Conservation (phyloP, 2,797 vertebrate genomes). For the Acridotheres tristis region DNA sequence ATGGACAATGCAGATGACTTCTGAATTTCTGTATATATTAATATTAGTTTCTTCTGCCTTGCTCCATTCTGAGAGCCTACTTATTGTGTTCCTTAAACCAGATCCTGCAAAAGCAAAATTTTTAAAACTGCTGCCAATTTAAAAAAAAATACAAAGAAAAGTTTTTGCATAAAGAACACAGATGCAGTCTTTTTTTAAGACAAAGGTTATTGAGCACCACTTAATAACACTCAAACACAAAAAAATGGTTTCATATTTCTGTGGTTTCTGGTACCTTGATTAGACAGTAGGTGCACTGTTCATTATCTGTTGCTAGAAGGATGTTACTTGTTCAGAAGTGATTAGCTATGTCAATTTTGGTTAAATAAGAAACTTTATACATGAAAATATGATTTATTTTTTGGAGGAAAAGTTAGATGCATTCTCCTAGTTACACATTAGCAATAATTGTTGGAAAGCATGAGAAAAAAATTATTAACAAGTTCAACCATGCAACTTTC, state of each 20-base stretch:
- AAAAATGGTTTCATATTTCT: background rate
- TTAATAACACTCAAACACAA: background rate
- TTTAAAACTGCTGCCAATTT: background rate
- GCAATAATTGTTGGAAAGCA: background rate
- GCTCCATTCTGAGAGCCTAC: background rate
- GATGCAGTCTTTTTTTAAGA: background rate
- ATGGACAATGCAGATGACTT: background rate
- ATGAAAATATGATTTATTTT: background rate
- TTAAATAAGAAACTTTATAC: background rate
- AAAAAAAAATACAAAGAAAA: slow-evolving; percentile 19
- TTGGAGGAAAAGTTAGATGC: background rate
- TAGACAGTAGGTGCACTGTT: background rate
- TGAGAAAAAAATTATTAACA: background rate
- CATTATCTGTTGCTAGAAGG: background rate
- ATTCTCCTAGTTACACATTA: background rate
- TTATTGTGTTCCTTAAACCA: background rate
- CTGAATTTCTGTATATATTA: background rate
- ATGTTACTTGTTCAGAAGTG: background rate
- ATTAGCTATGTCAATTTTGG: background rate
- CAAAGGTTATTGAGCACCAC: background rate
- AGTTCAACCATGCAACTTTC: background rate
- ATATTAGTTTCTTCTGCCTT: background rate
- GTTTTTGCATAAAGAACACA: background rate
- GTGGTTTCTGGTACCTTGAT: background rate
- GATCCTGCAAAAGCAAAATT: slow-evolving; percentile 3